Conservation (phyloP, 2,113 vertebrate species). For the Malurus elegans region DNA sequence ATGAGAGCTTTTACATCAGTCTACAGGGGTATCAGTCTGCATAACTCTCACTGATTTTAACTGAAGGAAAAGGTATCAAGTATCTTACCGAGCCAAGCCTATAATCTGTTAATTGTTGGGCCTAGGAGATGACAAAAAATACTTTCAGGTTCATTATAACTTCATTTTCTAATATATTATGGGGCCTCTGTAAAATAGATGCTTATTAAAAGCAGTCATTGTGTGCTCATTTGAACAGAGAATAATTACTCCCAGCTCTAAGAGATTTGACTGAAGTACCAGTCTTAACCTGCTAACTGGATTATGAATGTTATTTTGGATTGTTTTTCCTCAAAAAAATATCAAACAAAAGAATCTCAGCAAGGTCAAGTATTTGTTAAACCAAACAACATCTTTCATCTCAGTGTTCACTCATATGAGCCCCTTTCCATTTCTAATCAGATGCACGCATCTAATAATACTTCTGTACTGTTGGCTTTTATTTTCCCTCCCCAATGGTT, state of each 20-base stretch:
- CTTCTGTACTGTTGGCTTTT: neutral
- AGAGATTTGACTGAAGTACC: slow-evolving; percentile 57
- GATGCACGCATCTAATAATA: neutral
- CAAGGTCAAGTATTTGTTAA: slow-evolving; percentile 3
- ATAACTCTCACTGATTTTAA: neutral
- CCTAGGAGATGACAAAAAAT: neutral
- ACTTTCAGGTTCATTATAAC: neutral
- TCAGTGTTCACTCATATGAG: neutral
- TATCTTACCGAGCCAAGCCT: neutral
- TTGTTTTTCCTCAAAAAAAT: slow-evolving; percentile 13
- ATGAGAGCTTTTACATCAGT: neutral
- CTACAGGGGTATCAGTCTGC: neutral
- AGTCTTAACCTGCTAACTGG: slow-evolving; percentile 66
- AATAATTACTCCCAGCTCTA: slow-evolving; percentile 57
- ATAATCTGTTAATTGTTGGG: neutral
- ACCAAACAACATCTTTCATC: slow-evolving; percentile 16
- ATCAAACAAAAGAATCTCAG: slow-evolving; percentile 37
- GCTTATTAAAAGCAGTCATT: neutral
- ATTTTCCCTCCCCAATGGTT: neutral
- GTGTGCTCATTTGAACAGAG: slow-evolving; percentile 16
- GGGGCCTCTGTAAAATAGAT: neutral
- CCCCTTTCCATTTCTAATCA: slow-evolving; percentile 12
- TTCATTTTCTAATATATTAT: neutral
- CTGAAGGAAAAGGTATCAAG: neutral
- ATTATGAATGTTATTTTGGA: slow-evolving; percentile 47